Evolutionary conservation across 2,797 vertebrate species (phyloP).

Genomic region (Siniperca obscura): DNA sequence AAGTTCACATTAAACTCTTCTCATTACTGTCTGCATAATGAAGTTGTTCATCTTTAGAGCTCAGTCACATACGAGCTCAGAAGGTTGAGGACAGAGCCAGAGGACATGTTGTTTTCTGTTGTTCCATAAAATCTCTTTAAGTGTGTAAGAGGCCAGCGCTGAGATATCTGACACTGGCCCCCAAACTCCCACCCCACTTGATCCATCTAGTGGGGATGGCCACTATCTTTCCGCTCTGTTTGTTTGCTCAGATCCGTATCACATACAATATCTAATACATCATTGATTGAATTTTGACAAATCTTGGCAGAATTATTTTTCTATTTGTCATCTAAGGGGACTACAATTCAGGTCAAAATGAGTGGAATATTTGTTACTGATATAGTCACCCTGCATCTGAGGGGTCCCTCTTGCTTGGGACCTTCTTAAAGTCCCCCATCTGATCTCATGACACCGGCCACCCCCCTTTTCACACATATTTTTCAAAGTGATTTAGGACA

Average conservation of each 20-base stretch:
- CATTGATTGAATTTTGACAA: too few species aligned
- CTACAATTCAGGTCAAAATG: background rate
- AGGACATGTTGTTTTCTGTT: constrained; percentile 12
- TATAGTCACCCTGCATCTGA: too few species aligned
- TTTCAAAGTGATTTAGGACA: too few species aligned
- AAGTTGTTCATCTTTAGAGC: constrained; percentile 7
- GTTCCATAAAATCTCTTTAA: constrained; percentile 23
- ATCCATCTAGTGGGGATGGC: background rate
- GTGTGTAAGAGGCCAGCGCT: too few species aligned
- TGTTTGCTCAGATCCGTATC: background rate
- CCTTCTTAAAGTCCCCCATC: background rate
- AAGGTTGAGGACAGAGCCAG: constrained; percentile 6
- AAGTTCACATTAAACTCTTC: constrained; percentile 17
- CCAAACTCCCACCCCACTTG: background rate
- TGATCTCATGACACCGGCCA: background rate
- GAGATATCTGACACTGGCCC: background rate
- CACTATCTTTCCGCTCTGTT: background rate
- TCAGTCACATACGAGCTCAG: background rate
- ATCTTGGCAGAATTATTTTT: background rate
- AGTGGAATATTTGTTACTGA: background rate
- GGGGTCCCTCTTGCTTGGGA: too few species aligned
- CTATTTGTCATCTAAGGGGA: background rate
- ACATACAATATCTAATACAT: background rate
- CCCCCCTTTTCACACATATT: too few species aligned
- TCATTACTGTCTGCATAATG: constrained; percentile 11